Conservation (phyloP, 2,113 vertebrate genomes). For the Sprattus sprattus region DNA sequence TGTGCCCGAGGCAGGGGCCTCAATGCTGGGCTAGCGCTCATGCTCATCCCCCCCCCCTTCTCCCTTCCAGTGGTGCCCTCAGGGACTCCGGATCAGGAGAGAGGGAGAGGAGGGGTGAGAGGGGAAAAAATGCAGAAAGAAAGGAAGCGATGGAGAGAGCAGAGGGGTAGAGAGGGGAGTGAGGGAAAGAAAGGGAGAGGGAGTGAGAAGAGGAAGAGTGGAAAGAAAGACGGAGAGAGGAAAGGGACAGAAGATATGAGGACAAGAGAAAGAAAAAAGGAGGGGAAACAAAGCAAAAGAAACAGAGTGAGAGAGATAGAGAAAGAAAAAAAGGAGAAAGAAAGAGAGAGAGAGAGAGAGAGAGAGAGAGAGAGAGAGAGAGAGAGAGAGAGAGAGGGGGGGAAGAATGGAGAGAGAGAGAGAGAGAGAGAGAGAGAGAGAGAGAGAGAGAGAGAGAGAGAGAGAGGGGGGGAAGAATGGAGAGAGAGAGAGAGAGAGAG, state of each 20-base stretch:
- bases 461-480: neutral
- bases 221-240: neutral
- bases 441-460: neutral
- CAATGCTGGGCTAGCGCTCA: neutral
- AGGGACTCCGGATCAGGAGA: constrained; percentile 10
- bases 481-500: neutral
- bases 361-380: neutral
- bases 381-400: neutral
- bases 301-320: constrained; percentile 38
- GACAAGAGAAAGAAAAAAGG: neutral
- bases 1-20: neutral
- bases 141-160: neutral
- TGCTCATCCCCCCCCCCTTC: neutral
- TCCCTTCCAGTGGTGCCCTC: constrained; percentile 33
- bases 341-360: constrained; percentile 19
- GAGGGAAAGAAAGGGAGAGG: neutral
- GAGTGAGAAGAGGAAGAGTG: neutral
- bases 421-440: too few species aligned
- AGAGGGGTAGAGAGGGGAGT: neutral
- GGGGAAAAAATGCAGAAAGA: neutral
- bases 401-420: too few species aligned
- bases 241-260: neutral
- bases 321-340: constrained; percentile 17
- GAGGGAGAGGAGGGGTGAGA: neutral
- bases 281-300: neutral